Base-by-base conservation (phyloP, 2,113 vertebrate species). In the Cynoglossus semilaevis region DNA sequence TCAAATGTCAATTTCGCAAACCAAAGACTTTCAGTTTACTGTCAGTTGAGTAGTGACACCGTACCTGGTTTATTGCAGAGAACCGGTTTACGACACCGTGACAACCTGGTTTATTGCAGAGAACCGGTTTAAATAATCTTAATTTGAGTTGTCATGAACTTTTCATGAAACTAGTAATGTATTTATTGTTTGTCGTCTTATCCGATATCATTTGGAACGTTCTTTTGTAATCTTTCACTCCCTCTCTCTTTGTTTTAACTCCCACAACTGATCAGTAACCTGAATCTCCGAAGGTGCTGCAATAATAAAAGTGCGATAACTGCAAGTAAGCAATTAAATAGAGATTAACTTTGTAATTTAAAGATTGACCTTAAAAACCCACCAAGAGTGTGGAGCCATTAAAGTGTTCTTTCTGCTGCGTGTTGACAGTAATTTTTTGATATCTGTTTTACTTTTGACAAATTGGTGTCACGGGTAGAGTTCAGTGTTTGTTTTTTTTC, bases 291-390 rank as follows among this genome's bases (percentile, higher is more conserved):
- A 15, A 49, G 15, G 13, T n/a, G 1, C 0, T 16, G 50, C 13
- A 38, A 36, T n/a, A 15, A 18, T 16, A 11, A 50, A 6, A 29
- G 3, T 47, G 34, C 35, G 15, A 59, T 56, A 35, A 61, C 44
- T 16, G 13, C 18, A 58, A 14, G 40, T 70, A 62, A 51, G 57
- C 15, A 71, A 52, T 73, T 17, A 38, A 61, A 55, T 35, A 7
- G 16, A 54, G 16, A 44, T 51, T 45, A 5, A 7, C 34, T 29
- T 37, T 60, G 10, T 50, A 17, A 62, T 58, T 73, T 48, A 9
- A 67, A 14, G 34, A 69, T 63, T 63, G 72, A 65, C 63, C 67
- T 67, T 72, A 52, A 72, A 52, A 52, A 37, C 36, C 52, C 48
- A 40, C 13, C 65, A 46, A 37, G 17, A 56, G 36, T 49, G 7